These are phyloP conservation scores for Scomber scombrus DNA, from an alignment of 2,113 vertebrate species.

Conservation along the genomic window DNA sequence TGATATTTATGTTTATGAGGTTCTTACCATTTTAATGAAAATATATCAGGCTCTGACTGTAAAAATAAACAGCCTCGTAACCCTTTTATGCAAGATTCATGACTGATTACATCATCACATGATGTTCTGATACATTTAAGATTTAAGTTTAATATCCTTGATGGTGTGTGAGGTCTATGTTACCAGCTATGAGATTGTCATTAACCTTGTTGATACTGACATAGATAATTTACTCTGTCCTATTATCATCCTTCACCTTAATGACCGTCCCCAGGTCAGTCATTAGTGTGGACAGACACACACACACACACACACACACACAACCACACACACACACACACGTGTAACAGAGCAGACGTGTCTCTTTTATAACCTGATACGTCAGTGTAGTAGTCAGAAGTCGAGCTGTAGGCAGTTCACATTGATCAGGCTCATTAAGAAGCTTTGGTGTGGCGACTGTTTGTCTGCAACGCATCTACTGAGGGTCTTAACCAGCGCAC, in stretches of 20 bases:
- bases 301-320: background rate
- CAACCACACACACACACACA: background rate
- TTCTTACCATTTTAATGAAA: background rate
- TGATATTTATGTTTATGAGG: too few species aligned
- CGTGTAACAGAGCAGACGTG: background rate
- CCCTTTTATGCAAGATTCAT: background rate
- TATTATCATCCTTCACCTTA: constrained; percentile 42
- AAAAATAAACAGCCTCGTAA: background rate
- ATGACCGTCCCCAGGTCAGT: constrained; percentile 4
- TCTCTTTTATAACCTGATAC: constrained; percentile 28
- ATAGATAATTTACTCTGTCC: constrained; percentile 39
- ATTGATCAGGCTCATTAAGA: constrained; percentile 67
- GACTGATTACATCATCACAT: background rate
- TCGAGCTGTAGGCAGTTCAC: constrained; percentile 29
- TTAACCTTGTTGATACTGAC: constrained; percentile 23
- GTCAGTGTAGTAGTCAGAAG: constrained; percentile 42
- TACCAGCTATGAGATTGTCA: constrained; percentile 8
- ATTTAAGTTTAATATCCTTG: background rate
- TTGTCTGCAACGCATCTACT: constrained; percentile 35
- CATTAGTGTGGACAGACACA: constrained; percentile 21
- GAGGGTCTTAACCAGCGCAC: constrained; percentile 5
- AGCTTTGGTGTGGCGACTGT: constrained; percentile 34
- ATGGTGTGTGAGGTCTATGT: background rate
- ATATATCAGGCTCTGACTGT: background rate
- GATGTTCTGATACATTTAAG: background rate